Conservation (phyloP, 2,113 vertebrate species). For the Syrrhaptes paradoxus region DNA sequence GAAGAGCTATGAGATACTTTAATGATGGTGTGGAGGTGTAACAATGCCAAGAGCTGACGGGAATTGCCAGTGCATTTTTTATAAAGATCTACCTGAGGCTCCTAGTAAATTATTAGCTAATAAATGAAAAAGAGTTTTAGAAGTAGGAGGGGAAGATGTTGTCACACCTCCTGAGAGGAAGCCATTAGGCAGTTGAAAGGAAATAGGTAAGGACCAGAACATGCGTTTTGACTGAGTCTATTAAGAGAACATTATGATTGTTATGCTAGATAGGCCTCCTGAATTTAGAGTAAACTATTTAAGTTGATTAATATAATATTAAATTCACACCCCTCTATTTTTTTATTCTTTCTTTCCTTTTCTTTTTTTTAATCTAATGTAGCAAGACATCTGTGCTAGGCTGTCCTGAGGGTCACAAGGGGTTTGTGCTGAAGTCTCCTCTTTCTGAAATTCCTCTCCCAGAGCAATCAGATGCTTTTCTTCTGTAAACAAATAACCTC, state of each 20-base stretch:
- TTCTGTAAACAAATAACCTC: not conserved
- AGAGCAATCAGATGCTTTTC: not conserved
- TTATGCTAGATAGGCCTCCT: not conserved
- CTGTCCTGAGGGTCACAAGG: not conserved
- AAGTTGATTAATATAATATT: not conserved
- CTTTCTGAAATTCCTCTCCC: not conserved
- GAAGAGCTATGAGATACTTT: not conserved
- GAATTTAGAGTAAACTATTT: not conserved
- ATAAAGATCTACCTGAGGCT: not conserved
- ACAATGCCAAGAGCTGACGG: not conserved
- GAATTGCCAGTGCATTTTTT: not conserved
- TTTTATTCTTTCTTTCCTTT: not conserved
- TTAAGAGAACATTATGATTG: not conserved
- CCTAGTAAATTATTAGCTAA: conserved; percentile 28
- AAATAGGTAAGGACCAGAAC: not conserved
- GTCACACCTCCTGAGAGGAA: not conserved
- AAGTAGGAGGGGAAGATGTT: not conserved
- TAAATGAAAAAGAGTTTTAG: conserved; percentile 2
- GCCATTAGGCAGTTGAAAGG: conserved; percentile 10
- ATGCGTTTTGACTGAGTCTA: not conserved
- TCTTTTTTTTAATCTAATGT: not conserved
- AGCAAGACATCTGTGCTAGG: not conserved
- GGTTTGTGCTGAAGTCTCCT: not conserved
- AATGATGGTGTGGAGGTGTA: not conserved
- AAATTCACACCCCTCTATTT: not conserved